phyloP scores from a whole-genome alignment of 2,888 invertebrate species.

The Eristalis intricaria region DNA sequence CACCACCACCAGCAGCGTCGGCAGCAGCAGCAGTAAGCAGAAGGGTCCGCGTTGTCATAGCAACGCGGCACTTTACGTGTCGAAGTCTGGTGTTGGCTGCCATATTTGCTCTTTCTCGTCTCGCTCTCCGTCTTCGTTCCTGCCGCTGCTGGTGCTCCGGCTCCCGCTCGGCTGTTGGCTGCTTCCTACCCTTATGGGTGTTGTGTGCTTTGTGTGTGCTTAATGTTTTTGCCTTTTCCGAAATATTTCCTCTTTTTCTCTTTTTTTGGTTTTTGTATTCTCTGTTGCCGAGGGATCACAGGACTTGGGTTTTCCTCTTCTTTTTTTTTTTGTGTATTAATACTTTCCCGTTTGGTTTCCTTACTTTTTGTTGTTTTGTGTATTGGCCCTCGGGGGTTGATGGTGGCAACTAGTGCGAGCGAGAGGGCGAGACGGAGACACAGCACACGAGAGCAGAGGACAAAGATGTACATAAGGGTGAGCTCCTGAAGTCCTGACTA shows the following conservation, averaged over 20 bases:
- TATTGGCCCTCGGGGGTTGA: constrained; percentile 48
- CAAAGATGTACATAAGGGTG: constrained; percentile 60
- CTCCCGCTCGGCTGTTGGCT: not conserved
- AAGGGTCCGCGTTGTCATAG: constrained; percentile 79
- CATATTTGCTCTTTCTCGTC: constrained; percentile 78
- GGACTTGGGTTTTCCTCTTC: constrained; percentile 25
- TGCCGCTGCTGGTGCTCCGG: constrained; percentile 11
- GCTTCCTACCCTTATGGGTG: constrained; percentile 45
- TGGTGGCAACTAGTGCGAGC: not conserved
- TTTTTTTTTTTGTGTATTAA: constrained; percentile 19
- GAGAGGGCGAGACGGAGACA: not conserved
- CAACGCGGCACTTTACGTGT: constrained; percentile 81
- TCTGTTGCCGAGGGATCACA: constrained; percentile 35
- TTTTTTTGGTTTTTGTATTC: not conserved
- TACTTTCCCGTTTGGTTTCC: constrained; percentile 48
- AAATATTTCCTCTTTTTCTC: constrained; percentile 41
- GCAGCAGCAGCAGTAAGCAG: constrained; percentile 47
- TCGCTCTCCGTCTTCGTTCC: constrained; percentile 51
- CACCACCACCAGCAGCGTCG: not conserved
- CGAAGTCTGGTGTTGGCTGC: constrained; percentile 81
- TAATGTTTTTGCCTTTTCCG: constrained; percentile 69
- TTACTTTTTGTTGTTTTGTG: constrained; percentile 37
- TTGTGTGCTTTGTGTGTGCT: constrained; percentile 55
- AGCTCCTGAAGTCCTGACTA: constrained; percentile 2
- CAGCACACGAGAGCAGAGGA: not conserved